Evolutionary conservation across 37 sponge, comb jelly and placozoan species (phyloP).

Genomic region (Halichondria panicea): DNA sequence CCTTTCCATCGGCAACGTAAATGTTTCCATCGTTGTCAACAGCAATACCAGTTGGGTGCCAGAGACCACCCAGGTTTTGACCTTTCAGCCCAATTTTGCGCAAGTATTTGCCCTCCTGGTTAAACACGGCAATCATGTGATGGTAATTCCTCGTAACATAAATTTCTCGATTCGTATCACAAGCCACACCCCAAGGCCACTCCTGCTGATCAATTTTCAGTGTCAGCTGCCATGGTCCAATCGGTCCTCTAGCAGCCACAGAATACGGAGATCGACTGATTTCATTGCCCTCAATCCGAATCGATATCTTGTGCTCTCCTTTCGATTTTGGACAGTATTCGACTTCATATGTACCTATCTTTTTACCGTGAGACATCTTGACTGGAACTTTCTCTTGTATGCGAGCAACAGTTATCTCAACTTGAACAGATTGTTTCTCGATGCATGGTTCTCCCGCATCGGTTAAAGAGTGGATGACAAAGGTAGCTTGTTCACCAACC

Average conservation of each 20-base stretch:
- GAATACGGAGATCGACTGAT: conserved; percentile 6
- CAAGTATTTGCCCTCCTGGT: conserved; percentile 25
- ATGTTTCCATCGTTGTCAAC: conserved; percentile 9
- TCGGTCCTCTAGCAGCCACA: conserved; percentile 1
- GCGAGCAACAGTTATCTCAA: conserved; percentile 14
- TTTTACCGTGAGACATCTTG: background rate
- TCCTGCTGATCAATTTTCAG: background rate
- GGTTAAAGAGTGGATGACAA: background rate
- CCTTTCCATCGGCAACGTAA: conserved; percentile 31
- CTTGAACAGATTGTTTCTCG: background rate
- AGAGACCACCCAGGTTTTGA: conserved; percentile 16
- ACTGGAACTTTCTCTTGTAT: background rate
- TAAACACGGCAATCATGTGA: conserved; percentile 1
- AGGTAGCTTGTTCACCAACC: conserved; percentile 1
- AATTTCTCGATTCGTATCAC: background rate
- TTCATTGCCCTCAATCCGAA: background rate
- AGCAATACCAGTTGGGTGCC: conserved; percentile 30
- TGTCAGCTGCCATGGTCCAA: no score
- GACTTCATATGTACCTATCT: conserved; percentile 23
- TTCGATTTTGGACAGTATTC: conserved; percentile 7
- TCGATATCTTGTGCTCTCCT: conserved; percentile 25
- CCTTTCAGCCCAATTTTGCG: conserved; percentile 23
- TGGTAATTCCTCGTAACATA: conserved; percentile 26
- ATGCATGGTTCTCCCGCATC: background rate
- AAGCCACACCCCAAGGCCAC: conserved; percentile 47